phyloP scores from a whole-genome alignment of 2,113 vertebrate species.

The Struthidea cinerea region DNA sequence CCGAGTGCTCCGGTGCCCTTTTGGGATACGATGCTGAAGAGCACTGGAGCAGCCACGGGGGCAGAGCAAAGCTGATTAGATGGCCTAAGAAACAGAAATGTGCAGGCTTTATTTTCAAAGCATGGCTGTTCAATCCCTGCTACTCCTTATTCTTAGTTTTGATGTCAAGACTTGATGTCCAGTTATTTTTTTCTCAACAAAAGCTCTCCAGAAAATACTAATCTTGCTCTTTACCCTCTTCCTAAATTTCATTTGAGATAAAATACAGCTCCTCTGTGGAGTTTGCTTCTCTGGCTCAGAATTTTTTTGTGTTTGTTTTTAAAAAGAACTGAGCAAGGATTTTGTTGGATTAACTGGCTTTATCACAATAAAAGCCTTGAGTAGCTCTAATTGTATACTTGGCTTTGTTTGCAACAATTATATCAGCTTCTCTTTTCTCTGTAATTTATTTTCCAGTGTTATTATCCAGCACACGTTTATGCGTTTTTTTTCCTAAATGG shows the following conservation, averaged over 20 bases:
- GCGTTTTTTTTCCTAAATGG: background rate
- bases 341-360: conserved; percentile 39
- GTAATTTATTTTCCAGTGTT: conserved; percentile 25
- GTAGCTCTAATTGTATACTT: conserved; percentile 48
- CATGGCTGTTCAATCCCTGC: background rate
- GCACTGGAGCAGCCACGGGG: background rate
- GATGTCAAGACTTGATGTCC: background rate
- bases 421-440: conserved; percentile 9
- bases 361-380: conserved; percentile 41
- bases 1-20: background rate
- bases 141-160: background rate
- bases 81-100: background rate
- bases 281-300: background rate
- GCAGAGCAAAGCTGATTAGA: background rate
- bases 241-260: background rate
- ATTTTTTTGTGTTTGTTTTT: background rate
- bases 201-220: background rate
- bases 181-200: background rate
- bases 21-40: background rate
- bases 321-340: background rate
- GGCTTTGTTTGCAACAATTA: conserved; percentile 51
- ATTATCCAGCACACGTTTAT: background rate
- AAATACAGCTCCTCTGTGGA: background rate
- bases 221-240: background rate
- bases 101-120: background rate